Conservation (phyloP, 2,888 invertebrate genomes). For the Parochlus steinenii region DNA sequence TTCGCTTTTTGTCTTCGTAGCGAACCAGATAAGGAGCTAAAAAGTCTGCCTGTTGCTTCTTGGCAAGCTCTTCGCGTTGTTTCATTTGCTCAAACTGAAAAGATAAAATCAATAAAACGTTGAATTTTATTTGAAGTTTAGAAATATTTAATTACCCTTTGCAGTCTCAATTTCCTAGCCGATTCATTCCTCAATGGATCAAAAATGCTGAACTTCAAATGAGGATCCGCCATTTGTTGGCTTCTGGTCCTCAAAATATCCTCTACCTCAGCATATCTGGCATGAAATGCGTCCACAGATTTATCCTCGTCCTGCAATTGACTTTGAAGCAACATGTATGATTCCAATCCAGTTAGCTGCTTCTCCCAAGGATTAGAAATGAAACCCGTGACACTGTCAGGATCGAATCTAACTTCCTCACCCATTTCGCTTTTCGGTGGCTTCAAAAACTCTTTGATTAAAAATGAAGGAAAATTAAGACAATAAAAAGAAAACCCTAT, state of each 20-base stretch:
- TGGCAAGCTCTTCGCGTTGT: constrained; percentile 31
- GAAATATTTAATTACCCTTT: constrained; percentile 26
- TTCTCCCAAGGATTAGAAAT: constrained; percentile 45
- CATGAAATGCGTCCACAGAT: constrained; percentile 36
- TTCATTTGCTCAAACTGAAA: constrained; percentile 22
- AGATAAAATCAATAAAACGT: background rate
- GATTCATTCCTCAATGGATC: constrained; percentile 37
- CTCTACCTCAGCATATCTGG: constrained; percentile 25
- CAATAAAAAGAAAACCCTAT: no score
- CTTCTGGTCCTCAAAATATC: constrained; percentile 32
- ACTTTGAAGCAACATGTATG: constrained; percentile 43
- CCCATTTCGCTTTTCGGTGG: constrained; percentile 55
- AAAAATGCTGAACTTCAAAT: constrained; percentile 35
- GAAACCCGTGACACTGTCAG: constrained; percentile 46
- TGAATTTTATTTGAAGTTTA: background rate
- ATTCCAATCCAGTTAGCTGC: constrained; percentile 40
- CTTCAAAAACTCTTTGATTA: constrained; percentile 46
- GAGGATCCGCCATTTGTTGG: constrained; percentile 32
- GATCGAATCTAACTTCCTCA: constrained; percentile 44
- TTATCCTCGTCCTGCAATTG: constrained; percentile 45
- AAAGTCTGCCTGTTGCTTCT: constrained; percentile 36
- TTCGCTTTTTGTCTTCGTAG: constrained; percentile 23
- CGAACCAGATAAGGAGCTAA: constrained; percentile 40
- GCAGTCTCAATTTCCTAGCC: constrained; percentile 31
- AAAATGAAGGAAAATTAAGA: constrained; percentile 43